A percentile compares a stretch with the other conserved stretches of the same genome.
Evolutionary conservation across 92 coral and sea anemone species (phyloP).

Genomic region (Parazoanthus atlanticus): DNA sequence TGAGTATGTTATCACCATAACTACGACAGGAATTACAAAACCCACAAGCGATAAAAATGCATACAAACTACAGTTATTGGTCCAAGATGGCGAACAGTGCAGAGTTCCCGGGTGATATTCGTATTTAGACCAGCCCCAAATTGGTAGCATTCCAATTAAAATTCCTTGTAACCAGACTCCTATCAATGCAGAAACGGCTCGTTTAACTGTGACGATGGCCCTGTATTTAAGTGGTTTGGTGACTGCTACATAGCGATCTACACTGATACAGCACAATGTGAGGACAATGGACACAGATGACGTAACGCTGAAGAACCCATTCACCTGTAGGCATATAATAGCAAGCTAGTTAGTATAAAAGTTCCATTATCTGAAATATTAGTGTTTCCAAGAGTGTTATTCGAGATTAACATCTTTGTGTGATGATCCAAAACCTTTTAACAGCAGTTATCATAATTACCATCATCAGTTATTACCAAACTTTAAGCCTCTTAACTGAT

Average conservation of each 20-base stretch:
- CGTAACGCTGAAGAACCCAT: slow-evolving; percentile 86
- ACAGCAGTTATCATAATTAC: too few species aligned
- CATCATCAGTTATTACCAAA: too few species aligned
- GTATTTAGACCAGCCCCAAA: slow-evolving; percentile 78
- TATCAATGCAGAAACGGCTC: slow-evolving; percentile 63
- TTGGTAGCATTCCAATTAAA: slow-evolving; percentile 79
- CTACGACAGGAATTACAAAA: slow-evolving; percentile 67
- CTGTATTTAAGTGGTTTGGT: slow-evolving; percentile 79
- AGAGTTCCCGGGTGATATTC: slow-evolving; percentile 87
- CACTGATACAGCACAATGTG: slow-evolving; percentile 84
- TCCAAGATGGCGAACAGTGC: slow-evolving; percentile 91
- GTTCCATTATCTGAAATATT: too few species aligned
- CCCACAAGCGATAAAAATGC: slow-evolving; percentile 66
- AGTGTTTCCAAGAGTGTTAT: too few species aligned
- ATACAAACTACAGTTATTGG: slow-evolving; percentile 68
- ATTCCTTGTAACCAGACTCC: slow-evolving; percentile 75
- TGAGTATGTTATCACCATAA: slow-evolving; percentile 84
- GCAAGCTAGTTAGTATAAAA: not conserved
- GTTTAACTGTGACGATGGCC: slow-evolving; percentile 70
- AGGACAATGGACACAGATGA: slow-evolving; percentile 72
- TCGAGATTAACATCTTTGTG: too few species aligned
- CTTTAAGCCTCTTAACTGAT: too few species aligned
- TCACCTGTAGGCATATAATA: slow-evolving; percentile 57
- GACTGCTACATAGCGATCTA: slow-evolving; percentile 92
- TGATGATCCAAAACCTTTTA: too few species aligned